Base-by-base conservation (phyloP, 2,888 invertebrate species). In the Tanypteryx hageni region DNA sequence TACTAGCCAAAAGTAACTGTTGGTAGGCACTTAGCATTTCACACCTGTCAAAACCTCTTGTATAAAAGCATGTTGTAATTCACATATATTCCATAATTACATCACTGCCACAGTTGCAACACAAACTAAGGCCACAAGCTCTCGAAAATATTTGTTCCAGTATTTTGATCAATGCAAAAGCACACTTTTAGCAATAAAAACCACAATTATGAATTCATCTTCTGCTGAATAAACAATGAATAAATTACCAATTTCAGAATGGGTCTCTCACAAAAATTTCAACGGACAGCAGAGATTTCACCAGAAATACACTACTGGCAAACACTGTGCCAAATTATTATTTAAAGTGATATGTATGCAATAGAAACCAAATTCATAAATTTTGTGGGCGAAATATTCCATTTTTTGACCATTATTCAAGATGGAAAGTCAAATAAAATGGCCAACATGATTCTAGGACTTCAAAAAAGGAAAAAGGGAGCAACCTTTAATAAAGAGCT, bases 1-100 rank as follows among this genome's bases (percentile, higher is more conserved):
- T 89, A 89, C 64, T 89, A 89, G 89, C 89, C 89, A 89, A 89
- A 89, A 89, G 68, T 89, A 89, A 89, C 89, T 64, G 64, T 64
- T 61, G 89, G 64, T 89, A 89, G 89, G 89, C 89, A 89, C 89
- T 89, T 89, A 89, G 89, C 89, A 89, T 89, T 89, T 89, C 89
- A 89, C 89, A 61, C 89, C 89, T 68, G 64, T 89, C 89, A 89
- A 89, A 89, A 68, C 64, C 64, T 89, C 89, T 89, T 89, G 89
- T 89, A 89, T 89, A 64, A 89, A 89, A 68, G 89, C 61, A 89
- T 89, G 89, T 64, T 22, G 89, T 89, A 89, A 89, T 89, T 89
- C 89, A 89, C 89, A 89, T 64, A 64, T 56, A 89, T 64, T 64
- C 89, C 89, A 89, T 89, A 89, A 64, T 89, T 89, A 89, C 64